Conservation (phyloP, 2,113 vertebrate genomes). For the Clupea harengus region DNA sequence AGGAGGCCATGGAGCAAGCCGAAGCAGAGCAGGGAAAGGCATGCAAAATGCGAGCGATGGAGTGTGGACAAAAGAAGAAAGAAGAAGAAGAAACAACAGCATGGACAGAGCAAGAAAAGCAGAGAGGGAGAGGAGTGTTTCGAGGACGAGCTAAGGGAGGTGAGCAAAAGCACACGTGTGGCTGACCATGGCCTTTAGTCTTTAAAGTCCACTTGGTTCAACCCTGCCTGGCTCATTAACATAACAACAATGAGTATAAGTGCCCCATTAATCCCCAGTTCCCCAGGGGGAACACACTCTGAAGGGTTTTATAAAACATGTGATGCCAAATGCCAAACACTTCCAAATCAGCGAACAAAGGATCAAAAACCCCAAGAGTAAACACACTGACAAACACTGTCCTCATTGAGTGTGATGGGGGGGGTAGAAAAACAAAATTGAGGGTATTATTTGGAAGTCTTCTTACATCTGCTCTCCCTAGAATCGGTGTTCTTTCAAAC, state of each 20-base stretch:
- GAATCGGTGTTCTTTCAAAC: not conserved
- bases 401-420: not conserved
- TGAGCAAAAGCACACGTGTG: not conserved
- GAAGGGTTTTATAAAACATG: slow-evolving; percentile 7
- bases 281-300: slow-evolving; percentile 26
- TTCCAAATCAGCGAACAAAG: slow-evolving; percentile 9
- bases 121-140: not conserved
- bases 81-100: not conserved
- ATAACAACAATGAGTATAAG: slow-evolving; percentile 38
- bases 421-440: not conserved
- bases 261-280: slow-evolving; percentile 40
- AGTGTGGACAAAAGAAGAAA: not conserved
- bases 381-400: not conserved
- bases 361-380: not conserved
- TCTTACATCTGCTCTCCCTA: not conserved
- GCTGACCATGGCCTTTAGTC: slow-evolving; percentile 25
- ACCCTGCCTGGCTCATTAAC: slow-evolving; percentile 38
- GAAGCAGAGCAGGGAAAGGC: slow-evolving; percentile 26
- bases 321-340: slow-evolving; percentile 18
- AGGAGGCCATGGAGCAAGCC: not conserved
- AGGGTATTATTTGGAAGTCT: not conserved
- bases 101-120: not conserved
- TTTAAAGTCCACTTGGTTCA: slow-evolving; percentile 19
- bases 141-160: not conserved
- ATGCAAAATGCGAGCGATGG: not conserved